phyloP scores from a whole-genome alignment of 2,113 vertebrate species.

The Peromyscus leucopus region DNA sequence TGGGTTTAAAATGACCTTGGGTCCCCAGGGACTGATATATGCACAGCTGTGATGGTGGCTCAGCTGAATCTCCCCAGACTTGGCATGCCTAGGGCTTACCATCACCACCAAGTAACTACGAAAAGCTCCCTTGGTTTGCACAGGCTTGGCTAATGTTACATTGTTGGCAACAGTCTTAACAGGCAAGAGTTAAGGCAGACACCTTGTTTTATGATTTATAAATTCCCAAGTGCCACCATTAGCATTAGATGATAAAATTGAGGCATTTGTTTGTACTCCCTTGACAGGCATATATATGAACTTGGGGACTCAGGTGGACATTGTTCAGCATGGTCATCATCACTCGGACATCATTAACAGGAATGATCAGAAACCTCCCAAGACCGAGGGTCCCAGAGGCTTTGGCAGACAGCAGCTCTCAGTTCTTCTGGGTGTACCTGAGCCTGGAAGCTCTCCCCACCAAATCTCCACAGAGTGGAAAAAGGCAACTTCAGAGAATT shows the following conservation, averaged over 20 bases:
- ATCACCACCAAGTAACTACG: constrained; percentile 59
- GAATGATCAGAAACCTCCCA: constrained; percentile 66
- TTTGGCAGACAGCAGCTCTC: constrained; percentile 47
- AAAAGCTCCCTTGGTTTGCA: constrained; percentile 57
- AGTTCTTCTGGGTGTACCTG: constrained; percentile 4
- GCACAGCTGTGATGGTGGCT: not conserved
- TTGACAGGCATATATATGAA: constrained; percentile 26
- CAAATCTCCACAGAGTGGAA: not conserved
- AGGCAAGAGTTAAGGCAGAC: constrained; percentile 2
- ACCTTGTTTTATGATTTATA: constrained; percentile 40
- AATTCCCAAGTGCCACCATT: constrained; percentile 51
- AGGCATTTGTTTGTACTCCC: constrained; percentile 1
- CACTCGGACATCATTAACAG: constrained; percentile 46
- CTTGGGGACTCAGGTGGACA: constrained; percentile 5
- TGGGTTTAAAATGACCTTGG: not conserved
- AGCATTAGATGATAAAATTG: constrained; percentile 48
- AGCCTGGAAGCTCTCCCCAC: not conserved
- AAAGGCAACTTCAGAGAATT: constrained; percentile 16
- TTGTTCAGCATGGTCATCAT: constrained; percentile 26
- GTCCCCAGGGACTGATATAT: too few relatives aligned
- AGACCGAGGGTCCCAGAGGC: constrained; percentile 69
- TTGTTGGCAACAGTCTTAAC: constrained; percentile 61
- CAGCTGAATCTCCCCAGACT: not conserved
- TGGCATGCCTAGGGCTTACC: constrained; percentile 19
- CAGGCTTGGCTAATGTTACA: constrained; percentile 35